Percentiles rank a stretch among this genome's conserved stretches.
These are phyloP conservation scores for Limnothrissa miodon DNA, from an alignment of 2,113 vertebrate species.

Conservation along the genomic window DNA sequence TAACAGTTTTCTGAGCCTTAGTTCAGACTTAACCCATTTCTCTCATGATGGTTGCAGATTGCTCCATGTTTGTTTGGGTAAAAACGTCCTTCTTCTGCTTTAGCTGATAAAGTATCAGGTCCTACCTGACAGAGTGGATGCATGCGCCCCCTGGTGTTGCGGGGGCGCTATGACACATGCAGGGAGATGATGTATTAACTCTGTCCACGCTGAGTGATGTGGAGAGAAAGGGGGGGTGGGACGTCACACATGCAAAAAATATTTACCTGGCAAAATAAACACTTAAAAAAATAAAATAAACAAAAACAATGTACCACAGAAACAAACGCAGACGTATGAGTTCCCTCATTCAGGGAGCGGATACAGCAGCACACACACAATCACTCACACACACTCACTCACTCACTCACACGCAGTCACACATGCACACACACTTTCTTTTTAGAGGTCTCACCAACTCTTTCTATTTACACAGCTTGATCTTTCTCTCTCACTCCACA, in stretches of 20 bases:
- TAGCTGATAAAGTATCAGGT: constrained; percentile 59
- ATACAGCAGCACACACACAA: constrained; percentile 13
- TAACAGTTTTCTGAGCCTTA: constrained; percentile 68
- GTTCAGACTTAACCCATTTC: constrained; percentile 49
- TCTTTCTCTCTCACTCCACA: background rate
- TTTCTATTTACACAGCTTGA: background rate
- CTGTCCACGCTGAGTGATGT: background rate
- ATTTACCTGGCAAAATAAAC: background rate
- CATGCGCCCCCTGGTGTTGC: background rate
- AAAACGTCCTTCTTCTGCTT: constrained; percentile 44
- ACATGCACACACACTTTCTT: background rate
- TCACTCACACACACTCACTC: background rate
- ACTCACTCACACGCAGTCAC: background rate
- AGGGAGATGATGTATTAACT: background rate
- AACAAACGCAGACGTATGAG: constrained; percentile 41
- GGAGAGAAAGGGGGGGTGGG: background rate
- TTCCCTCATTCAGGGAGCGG: background rate
- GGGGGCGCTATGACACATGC: background rate
- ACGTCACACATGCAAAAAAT: constrained; percentile 10
- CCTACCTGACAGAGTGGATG: constrained; percentile 41
- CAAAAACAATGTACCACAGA: constrained; percentile 42
- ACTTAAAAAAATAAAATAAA: constrained; percentile 20
- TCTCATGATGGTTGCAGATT: constrained; percentile 66
- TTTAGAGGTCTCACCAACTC: background rate
- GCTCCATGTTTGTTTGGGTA: constrained; percentile 63